Percentiles rank a stretch among this genome's conserved stretches.
phyloP scores from a whole-genome alignment of 1,140 invertebrate genomes.

The Lordiphosa clarofinis region DNA sequence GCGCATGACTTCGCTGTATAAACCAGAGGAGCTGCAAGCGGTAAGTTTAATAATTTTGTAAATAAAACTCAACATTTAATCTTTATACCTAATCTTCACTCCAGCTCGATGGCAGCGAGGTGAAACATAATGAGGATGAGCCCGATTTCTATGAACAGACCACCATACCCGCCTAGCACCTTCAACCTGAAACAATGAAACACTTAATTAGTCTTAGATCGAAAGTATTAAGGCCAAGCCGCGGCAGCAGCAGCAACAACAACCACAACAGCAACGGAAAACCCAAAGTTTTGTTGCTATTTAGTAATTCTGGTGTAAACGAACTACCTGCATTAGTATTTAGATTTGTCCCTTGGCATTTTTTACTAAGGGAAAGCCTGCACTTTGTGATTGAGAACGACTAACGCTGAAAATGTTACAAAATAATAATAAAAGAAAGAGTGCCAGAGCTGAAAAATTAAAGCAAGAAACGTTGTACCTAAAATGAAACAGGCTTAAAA shows the following conservation, averaged over 20 bases:
- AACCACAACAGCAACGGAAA: conserved; percentile 1
- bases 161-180: conserved; percentile 85
- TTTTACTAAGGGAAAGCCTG: conserved; percentile 23
- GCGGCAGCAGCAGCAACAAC: conserved; percentile 4
- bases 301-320: conserved; percentile 57
- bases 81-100: conserved; percentile 46
- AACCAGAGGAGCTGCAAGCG: conserved; percentile 88
- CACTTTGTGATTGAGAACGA: conserved; percentile 38
- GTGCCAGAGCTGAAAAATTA: conserved; percentile 22
- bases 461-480: conserved; percentile 59
- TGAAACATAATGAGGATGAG: conserved; percentile 90
- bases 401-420: conserved; percentile 8
- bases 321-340: conserved; percentile 75
- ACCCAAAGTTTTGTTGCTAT: conserved; percentile 35
- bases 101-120: conserved; percentile 90
- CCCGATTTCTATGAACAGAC: conserved; percentile 95
- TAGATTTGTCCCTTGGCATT: conserved; percentile 31
- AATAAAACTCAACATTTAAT: background rate
- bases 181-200: background rate
- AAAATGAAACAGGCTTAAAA: conserved; percentile 52
- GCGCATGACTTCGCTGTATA: conserved; percentile 88
- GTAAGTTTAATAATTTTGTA: conserved; percentile 82
- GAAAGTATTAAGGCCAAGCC: conserved; percentile 64
- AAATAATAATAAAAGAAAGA: background rate
- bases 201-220: conserved; percentile 53